Evolutionary conservation across 2,888 invertebrate species (phyloP), one percentile per base, ranked within the genome.

Genomic region (Chorisops tibialis): DNA sequence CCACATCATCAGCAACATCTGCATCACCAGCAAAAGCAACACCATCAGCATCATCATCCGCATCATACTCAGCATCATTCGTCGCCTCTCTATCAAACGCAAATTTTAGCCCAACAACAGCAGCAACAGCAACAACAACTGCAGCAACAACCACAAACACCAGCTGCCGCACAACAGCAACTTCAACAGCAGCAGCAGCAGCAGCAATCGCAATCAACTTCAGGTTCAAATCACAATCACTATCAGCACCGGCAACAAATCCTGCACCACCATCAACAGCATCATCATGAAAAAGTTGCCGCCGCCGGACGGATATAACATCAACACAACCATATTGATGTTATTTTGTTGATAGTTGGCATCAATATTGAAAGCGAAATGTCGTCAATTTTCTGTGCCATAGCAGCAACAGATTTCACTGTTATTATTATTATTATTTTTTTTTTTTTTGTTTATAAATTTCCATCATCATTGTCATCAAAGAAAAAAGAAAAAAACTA

Each of bases 71-170:
- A 30, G 1, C 65, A 30, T 19, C 66, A 64, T 22, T 56, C 5
- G 58, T 65, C 1, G 11, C 19, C 61, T 12, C 37, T 22, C 12
- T 54, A 62, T n/a, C 61, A 64, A 24, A 62, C 49, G 19, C 65
- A 60, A 11, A 66, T 62, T 39, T 45, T 62, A n/a, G 68, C 66
- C 12, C 67, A 63, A 22, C 70, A 69, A 54, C 70, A 70, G 30
- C 62, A 70, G 68, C 63, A 69, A 67, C 63, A 72, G 68, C 68
- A 72, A 66, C 59, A 65, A 51, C 66, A 65, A 21, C 67, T 63
- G 37, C 59, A 62, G 16, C 66, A 66, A 35, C 63, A 65, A 47
- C 65, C 65, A 39, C 65, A 64, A 48, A 61, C 66, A 59, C 72
- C 75, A 63, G 47, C 59, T 51, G 47, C 59, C 63, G n/a, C 30